Evolutionary conservation across 2,113 vertebrate genomes (phyloP).

Genomic region (Chinchilla lanigera): DNA sequence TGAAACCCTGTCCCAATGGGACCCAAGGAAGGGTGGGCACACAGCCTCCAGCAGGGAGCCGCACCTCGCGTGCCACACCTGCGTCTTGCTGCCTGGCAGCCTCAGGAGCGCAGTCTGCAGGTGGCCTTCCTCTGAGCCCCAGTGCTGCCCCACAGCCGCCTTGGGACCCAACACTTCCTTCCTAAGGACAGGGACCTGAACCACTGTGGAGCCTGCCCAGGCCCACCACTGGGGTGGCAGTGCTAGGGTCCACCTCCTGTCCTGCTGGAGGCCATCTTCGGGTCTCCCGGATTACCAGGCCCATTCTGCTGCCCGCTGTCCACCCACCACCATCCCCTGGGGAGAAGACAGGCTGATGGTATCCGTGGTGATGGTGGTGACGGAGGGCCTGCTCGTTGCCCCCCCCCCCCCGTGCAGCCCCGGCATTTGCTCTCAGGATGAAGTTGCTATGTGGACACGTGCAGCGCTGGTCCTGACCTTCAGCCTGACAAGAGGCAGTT

Average conservation of each 20-base stretch:
- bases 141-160: neutral
- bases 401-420: neutral
- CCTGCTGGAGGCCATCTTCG: neutral
- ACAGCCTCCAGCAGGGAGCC: neutral
- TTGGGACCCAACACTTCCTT: conserved; percentile 54
- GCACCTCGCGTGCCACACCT: neutral
- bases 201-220: neutral
- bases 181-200: conserved; percentile 52
- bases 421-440: fast-evolving
- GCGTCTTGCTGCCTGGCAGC: neutral
- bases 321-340: neutral
- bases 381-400: fast-evolving
- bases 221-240: fast-evolving
- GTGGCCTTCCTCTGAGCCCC: neutral
- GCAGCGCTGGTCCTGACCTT: neutral
- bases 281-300: no score
- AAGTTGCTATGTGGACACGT: fast-evolving
- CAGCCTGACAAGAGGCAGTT: fast-evolving
- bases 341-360: neutral
- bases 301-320: neutral
- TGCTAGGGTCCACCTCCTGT: fast-evolving
- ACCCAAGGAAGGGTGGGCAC: neutral
- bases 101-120: neutral
- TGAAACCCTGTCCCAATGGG: neutral
- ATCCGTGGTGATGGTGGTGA: neutral